Evolutionary conservation across 2,113 vertebrate genomes (phyloP), one percentile per base, ranked within the genome.

Genomic region (Dascyllus trimaculatus): DNA sequence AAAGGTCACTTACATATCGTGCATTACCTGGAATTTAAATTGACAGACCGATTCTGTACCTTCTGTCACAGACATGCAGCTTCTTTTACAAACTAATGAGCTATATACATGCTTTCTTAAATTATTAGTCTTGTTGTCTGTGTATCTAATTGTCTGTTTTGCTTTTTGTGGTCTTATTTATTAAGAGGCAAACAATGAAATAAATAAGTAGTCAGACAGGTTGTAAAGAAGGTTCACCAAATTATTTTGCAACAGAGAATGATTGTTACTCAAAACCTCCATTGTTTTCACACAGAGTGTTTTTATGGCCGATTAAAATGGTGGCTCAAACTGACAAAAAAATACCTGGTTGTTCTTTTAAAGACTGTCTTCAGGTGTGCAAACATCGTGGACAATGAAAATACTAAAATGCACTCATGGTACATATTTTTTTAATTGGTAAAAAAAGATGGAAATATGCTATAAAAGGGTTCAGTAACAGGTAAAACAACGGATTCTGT

Each of bases 161-260:
- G 52, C 38, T 11, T 24, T 45, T 56, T 45, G 11, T 29, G 53
- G 22, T 46, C 45, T 46, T 70, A 58, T 70, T 70, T 70, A 70
- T 70, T 70, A 40, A 57, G 45, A 38, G 25, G 25, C 17, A 59
- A 61, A 71, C 29, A n/a, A 58, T 35, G 17, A 17, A 58, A 11
- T 32, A 19, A 32, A 58, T n/a, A 3, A 72, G 35, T 46, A 1
- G 11, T 61, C 32, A 40, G 32, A 7, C 32, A 35, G 7, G 32
- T 35, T 35, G 32, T 35, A 9, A 10, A 35, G 32, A 35, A 35
- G 7, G 9, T 35, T 35, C 8, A 9, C 32, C 32, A 35, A 7
- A 35, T 9, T 35, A 9, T 1, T 35, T 35, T 35, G 32, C 8
- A 35, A 35, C 32, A 9, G 32, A 35, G 15, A 43, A 15, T 14